Conservation (phyloP, 2,797 vertebrate species). For the Epinephelus coioides region DNA sequence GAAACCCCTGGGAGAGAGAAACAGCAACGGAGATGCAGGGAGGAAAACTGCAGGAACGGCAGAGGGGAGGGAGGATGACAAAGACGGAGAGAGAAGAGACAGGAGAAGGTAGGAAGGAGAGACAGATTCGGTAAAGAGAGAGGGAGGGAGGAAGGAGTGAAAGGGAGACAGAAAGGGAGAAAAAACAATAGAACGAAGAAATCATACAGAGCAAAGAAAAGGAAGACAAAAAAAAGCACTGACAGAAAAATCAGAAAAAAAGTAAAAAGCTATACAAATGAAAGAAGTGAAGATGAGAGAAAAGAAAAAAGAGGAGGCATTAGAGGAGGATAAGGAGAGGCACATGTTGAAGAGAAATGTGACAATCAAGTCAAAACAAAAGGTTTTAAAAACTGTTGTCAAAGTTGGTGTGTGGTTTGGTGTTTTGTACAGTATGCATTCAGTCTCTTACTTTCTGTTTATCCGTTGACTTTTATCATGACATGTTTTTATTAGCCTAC, state of each 20-base stretch:
- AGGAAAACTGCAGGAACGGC: constrained; percentile 41
- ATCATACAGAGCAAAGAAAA: too few species aligned
- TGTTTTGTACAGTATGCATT: background rate
- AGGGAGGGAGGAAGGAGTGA: background rate
- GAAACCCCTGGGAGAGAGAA: constrained; percentile 63
- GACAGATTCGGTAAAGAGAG: background rate
- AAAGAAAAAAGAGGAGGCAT: too few species aligned
- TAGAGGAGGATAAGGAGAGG: too few species aligned
- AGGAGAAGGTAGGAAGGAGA: background rate
- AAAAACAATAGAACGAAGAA: background rate
- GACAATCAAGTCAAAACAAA: too few species aligned
- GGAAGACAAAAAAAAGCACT: too few species aligned
- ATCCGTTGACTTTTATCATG: background rate
- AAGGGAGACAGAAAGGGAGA: background rate
- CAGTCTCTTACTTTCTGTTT: background rate
- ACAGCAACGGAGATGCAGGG: constrained; percentile 36
- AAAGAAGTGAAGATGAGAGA: too few species aligned
- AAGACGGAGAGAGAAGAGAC: constrained; percentile 12
- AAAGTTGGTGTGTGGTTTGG: background rate
- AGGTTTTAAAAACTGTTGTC: background rate
- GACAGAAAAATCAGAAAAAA: too few species aligned
- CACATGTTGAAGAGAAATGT: too few species aligned
- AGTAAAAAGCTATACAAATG: too few species aligned
- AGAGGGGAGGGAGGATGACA: constrained; percentile 17
- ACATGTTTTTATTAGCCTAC: background rate